Percentiles rank a stretch among this genome's conserved stretches.
phyloP scores from a whole-genome alignment of 2,797 vertebrate species.

The Micrastur ruficollis region DNA sequence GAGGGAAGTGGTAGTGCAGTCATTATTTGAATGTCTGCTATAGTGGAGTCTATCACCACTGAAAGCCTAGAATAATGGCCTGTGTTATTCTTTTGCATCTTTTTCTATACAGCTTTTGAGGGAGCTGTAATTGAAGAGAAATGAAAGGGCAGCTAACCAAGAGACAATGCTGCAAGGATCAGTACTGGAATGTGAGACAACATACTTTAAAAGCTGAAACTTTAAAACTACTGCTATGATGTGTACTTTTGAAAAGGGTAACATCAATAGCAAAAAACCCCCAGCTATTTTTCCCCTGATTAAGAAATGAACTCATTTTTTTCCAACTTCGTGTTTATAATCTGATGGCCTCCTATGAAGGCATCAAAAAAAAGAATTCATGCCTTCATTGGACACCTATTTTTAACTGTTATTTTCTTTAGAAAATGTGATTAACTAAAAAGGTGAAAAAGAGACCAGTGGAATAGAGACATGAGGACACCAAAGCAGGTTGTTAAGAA shows the following conservation, averaged over 20 bases:
- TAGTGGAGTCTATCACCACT: constrained; percentile 34
- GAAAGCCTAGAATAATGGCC: constrained; percentile 57
- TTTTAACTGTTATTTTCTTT: constrained; percentile 35
- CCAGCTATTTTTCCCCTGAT: not conserved
- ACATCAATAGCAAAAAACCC: not conserved
- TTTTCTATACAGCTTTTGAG: constrained; percentile 58
- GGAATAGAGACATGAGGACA: not conserved
- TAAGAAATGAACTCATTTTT: not conserved
- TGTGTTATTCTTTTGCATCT: constrained; percentile 57
- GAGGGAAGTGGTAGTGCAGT: constrained; percentile 14
- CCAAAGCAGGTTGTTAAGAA: not conserved
- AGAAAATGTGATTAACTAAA: constrained; percentile 12
- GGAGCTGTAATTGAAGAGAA: constrained; percentile 59
- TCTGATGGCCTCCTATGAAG: constrained; percentile 6
- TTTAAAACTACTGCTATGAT: constrained; percentile 15
- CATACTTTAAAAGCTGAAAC: constrained; percentile 38
- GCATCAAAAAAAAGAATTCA: constrained; percentile 11
- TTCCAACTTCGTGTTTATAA: not conserved
- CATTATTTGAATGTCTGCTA: constrained; percentile 26
- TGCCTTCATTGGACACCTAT: not conserved
- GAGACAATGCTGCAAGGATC: constrained; percentile 55
- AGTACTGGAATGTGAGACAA: constrained; percentile 46
- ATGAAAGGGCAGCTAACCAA: constrained; percentile 48
- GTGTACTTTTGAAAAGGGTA: constrained; percentile 4
- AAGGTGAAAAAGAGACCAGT: not conserved